Evolutionary conservation across 2,888 invertebrate genomes (phyloP), one percentile per base, ranked within the genome.

Genomic region (Euzophera pinguis): DNA sequence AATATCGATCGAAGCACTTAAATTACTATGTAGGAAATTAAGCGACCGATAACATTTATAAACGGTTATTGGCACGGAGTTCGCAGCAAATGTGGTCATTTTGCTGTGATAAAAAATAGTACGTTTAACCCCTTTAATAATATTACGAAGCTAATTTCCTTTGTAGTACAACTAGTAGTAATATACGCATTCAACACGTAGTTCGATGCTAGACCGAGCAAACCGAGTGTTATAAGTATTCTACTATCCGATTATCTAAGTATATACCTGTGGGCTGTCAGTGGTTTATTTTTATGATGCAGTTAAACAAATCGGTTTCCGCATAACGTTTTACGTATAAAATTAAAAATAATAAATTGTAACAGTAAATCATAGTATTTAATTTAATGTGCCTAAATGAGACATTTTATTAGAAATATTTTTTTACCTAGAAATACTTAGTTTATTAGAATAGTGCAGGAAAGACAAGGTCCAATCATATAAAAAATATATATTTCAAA

Each of bases 1-100:
- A 67, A 63, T 68, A 69, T 70, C 63, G 70, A 73, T 66, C 65
- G 63, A 64, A 62, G 22, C 60, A 59, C 62, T 63, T 54, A 71
- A 71, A 73, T 66, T 65, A 71, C 68, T 66, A 53, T 53, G 54
- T 71, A 69, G 66, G 72, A 57, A 60, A 60, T 57, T 50, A 50
- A 50, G 56, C 52, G 29, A 53, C 53, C 57, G 57, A 56, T 57
- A 48, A 57, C 54, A 50, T 56, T 56, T 60, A 55, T 53, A 56
- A 50, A 50, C 35, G 53, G 47, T 48, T 51, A 38, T 50, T 43
- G 50, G 34, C 54, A 56, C 54, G 54, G 35, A 52, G 42, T 41
- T 42, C 43, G 22, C 9, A 32, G 41, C 32, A 12, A 27, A 12
- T 42, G 16, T 8, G 13, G 32, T 32, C 5, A 39, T 39, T 16